Conservation (phyloP, 2,113 vertebrate species). For the Chaenogobius annularis region DNA sequence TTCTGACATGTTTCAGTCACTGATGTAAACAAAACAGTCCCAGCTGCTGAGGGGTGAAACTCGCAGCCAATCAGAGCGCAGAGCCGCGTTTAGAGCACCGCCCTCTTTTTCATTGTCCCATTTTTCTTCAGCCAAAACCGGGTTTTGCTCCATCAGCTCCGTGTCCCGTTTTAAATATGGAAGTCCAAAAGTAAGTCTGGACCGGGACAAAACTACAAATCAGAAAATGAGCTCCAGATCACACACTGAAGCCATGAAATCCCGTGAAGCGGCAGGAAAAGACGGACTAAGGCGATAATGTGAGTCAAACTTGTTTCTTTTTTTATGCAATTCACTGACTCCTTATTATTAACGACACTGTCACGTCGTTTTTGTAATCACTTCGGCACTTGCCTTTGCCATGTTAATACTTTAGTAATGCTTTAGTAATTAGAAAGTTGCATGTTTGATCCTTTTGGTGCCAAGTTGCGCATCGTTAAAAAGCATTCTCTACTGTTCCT, state of each 20-base stretch:
- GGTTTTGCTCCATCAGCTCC: not conserved
- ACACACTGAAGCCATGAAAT: not conserved
- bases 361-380: not conserved
- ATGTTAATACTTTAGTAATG: not conserved
- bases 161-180: not conserved
- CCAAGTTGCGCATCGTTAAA: not conserved
- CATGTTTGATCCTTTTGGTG: not conserved
- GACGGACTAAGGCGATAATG: not conserved
- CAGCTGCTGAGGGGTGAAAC: not conserved
- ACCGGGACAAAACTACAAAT: not conserved
- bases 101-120: constrained; percentile 7
- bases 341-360: not conserved
- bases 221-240: not conserved
- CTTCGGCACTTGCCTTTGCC: not conserved
- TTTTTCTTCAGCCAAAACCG: not conserved
- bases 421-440: not conserved
- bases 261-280: not conserved
- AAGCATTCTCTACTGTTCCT: not conserved
- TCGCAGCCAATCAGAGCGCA: not conserved
- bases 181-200: not conserved
- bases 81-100: not conserved
- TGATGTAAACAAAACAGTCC: not conserved
- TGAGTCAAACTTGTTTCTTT: not conserved
- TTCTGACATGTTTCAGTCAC: not conserved
- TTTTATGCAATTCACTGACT: not conserved